These are phyloP conservation scores for Odontocolon sp. DNA, from an alignment of 2,888 invertebrate species.

Conservation along the genomic window DNA sequence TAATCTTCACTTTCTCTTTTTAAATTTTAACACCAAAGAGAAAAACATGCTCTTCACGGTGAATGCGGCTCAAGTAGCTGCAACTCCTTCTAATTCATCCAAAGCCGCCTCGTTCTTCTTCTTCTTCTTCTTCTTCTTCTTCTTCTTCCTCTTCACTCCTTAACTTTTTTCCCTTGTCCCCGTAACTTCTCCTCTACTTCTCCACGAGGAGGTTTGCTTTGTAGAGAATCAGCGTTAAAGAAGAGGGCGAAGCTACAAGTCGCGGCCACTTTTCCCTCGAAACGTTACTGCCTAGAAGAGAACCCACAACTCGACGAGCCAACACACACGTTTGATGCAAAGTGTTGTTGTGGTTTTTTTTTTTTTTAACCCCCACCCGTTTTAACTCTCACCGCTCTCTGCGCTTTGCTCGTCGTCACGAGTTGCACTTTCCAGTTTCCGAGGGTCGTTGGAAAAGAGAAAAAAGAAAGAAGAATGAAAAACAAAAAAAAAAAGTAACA, in stretches of 20 bases:
- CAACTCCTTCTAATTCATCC: neutral
- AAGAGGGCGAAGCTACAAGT: conserved; percentile 15
- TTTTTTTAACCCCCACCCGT: no score
- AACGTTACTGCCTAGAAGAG: conserved; percentile 6
- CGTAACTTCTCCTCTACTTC: conserved; percentile 5
- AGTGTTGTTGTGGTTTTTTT: conserved; percentile 31
- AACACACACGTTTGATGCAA: conserved; percentile 8
- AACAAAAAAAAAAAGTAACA: neutral
- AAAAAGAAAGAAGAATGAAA: neutral
- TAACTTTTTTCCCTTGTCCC: neutral
- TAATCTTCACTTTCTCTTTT: no score
- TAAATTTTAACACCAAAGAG: neutral
- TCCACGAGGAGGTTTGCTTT: conserved; percentile 22
- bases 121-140: neutral
- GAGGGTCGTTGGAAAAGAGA: conserved; percentile 28
- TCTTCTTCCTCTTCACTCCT: neutral
- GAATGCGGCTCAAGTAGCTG: neutral
- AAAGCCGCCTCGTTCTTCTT: neutral
- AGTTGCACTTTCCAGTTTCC: conserved; percentile 41
- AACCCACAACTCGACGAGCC: neutral
- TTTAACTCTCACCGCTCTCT: no score
- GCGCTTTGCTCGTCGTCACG: neutral
- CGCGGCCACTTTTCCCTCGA: conserved; percentile 26
- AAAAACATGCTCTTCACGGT: no score
- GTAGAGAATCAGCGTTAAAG: conserved; percentile 13